Conservation (phyloP, 2,113 vertebrate species). For the Mus musculus region DNA sequence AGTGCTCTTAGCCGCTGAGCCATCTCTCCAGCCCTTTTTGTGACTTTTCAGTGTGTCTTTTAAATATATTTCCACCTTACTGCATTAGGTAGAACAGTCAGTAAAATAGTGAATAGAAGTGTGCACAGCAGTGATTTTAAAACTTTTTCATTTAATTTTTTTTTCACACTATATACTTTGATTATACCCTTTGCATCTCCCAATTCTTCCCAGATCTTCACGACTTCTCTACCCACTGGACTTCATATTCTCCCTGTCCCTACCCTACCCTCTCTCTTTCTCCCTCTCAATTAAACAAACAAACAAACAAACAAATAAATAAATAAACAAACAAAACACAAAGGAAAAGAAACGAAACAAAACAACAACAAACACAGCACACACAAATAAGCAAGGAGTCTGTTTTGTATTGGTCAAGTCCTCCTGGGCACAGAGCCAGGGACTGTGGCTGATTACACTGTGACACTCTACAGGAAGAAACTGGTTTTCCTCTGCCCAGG, state of each 20-base stretch:
- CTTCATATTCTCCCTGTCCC: background rate
- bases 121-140: background rate
- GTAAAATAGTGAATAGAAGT: background rate
- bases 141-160: background rate
- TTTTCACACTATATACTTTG: background rate
- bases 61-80: slow-evolving; percentile 7
- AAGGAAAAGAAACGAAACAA: background rate
- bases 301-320: background rate
- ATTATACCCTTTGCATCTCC: background rate
- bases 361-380: background rate
- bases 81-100: background rate
- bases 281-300: background rate
- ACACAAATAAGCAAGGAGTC: background rate
- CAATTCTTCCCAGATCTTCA: background rate
- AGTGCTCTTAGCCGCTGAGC: too few relatives aligned
- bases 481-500: background rate
- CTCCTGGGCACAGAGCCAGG: background rate
- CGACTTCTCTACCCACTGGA: background rate
- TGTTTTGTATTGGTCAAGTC: background rate
- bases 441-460: background rate
- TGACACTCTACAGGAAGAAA: background rate
- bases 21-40: background rate
- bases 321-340: background rate
- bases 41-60: background rate
- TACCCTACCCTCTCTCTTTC: background rate